Conservation (phyloP, 2,797 vertebrate species). For the Synaphobranchus kaupii region DNA sequence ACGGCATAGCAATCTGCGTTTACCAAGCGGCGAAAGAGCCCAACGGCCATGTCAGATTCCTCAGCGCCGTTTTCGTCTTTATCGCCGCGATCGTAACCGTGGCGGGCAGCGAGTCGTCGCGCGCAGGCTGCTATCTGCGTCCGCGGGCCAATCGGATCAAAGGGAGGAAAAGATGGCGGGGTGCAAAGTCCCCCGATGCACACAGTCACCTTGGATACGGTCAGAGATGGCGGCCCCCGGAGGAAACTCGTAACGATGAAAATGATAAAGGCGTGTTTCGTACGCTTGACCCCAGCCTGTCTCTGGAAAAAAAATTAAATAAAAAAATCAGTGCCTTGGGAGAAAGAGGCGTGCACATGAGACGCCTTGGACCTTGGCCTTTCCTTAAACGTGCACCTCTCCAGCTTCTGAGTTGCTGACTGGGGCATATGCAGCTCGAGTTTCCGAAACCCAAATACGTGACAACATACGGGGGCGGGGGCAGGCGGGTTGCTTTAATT, state of each 20-base stretch:
- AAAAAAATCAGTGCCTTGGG: background rate
- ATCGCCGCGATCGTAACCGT: background rate
- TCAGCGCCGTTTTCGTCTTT: background rate
- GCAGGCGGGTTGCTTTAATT: too few relatives aligned
- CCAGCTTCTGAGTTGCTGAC: background rate
- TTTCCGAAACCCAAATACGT: too few relatives aligned
- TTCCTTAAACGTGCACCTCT: background rate
- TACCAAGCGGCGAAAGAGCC: background rate
- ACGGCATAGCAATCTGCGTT: background rate
- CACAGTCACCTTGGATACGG: constrained; percentile 1
- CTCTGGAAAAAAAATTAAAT: background rate
- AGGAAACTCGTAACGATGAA: background rate
- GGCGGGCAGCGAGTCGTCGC: background rate
- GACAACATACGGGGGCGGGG: too few relatives aligned
- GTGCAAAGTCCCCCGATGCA: background rate
- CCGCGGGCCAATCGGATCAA: background rate
- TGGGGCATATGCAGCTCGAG: too few relatives aligned
- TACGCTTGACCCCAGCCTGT: background rate
- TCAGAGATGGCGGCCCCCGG: background rate
- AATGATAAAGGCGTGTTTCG: background rate
- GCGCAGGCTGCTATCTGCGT: background rate
- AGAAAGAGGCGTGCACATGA: background rate
- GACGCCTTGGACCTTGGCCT: background rate
- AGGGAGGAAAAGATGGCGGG: background rate
- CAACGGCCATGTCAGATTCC: background rate